Conservation (phyloP, 2,113 vertebrate genomes). For the Mus pahari region DNA sequence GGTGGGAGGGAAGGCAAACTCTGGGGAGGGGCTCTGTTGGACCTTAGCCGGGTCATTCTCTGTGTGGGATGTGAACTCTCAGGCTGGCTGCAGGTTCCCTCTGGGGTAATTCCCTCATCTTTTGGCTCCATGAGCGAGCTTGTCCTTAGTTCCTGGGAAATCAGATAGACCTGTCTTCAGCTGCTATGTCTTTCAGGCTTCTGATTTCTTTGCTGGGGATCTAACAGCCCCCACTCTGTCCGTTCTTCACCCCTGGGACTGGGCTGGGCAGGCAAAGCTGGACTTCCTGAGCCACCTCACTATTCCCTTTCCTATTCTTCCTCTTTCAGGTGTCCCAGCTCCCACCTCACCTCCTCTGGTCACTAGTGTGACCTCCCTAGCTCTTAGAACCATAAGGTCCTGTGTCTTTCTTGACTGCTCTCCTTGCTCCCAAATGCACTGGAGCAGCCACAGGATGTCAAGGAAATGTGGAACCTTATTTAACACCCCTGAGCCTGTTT, state of each 20-base stretch:
- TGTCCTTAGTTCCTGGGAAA: not conserved
- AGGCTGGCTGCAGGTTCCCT: not conserved
- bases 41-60: not conserved
- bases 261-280: not conserved
- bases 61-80: not conserved
- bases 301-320: not conserved
- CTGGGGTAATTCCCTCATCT: not conserved
- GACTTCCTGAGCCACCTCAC: not conserved
- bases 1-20: slow-evolving; percentile 1
- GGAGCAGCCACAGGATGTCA: fast-evolving
- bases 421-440: not conserved
- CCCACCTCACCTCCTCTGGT: not conserved
- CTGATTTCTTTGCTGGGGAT: not conserved
- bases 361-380: not conserved
- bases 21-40: not conserved
- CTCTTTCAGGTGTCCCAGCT: not conserved
- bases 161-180: not conserved
- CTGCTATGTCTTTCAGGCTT: not conserved
- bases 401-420: not conserved
- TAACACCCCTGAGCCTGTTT: not conserved
- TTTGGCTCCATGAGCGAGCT: not conserved
- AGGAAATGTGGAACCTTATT: not conserved
- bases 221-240: not conserved
- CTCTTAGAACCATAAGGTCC: not conserved
- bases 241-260: not conserved